phyloP scores from a whole-genome alignment of 1,140 invertebrate species.

The Ceratina calcarata region DNA sequence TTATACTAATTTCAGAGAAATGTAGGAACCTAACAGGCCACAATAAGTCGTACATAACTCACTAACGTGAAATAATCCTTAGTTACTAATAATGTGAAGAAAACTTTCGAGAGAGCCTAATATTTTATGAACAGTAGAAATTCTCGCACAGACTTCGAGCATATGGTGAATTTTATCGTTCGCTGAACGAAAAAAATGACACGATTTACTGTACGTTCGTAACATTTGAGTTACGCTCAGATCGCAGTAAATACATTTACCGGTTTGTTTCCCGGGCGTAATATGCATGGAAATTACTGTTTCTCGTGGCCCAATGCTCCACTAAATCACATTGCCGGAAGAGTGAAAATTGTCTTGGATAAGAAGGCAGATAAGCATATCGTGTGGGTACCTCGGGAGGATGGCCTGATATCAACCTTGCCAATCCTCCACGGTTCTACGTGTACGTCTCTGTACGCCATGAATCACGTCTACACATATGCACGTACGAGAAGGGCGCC shows the following conservation, averaged over 20 bases:
- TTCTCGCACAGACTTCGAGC: too few species aligned
- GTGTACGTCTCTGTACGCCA: neutral
- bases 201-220: slow-evolving; percentile 11
- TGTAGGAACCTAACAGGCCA: too few species aligned
- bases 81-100: too few species aligned
- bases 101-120: too few species aligned
- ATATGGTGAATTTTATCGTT: neutral
- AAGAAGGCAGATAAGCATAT: slow-evolving; percentile 54
- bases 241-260: slow-evolving; percentile 44
- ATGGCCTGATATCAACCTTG: slow-evolving; percentile 39
- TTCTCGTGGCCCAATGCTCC: slow-evolving; percentile 46
- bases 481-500: neutral
- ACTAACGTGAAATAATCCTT: too few species aligned
- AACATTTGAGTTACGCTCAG: slow-evolving; percentile 9
- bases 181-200: neutral
- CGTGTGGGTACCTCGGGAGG: slow-evolving; percentile 49
- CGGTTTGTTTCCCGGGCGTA: slow-evolving; percentile 34
- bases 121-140: too few species aligned
- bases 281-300: slow-evolving; percentile 56
- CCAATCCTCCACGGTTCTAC: slow-evolving; percentile 32
- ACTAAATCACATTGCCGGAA: slow-evolving; percentile 62
- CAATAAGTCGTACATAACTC: too few species aligned
- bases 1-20: too few species aligned
- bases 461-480: neutral
- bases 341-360: slow-evolving; percentile 66